Evolutionary conservation across 2,113 vertebrate species (phyloP).

Genomic region (Mustelus asterias): DNA sequence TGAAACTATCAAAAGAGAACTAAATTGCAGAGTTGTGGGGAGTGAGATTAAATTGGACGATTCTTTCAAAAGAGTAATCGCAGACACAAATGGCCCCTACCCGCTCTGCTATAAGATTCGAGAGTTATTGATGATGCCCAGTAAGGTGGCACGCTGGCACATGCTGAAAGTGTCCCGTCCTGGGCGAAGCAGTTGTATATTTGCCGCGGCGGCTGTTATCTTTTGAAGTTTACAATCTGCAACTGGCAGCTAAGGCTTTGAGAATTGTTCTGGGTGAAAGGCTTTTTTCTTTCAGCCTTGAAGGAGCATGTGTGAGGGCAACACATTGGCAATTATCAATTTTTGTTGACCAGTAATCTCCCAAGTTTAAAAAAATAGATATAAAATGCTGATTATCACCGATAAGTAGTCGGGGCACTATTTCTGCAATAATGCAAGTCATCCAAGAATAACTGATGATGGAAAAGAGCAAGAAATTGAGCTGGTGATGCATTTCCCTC

Average conservation of each 20-base stretch:
- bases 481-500: background rate
- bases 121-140: background rate
- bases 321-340: background rate
- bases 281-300: background rate
- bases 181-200: background rate
- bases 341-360: background rate
- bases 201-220: background rate
- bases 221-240: background rate
- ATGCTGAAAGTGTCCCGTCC: background rate
- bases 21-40: background rate
- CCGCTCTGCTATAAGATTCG: background rate
- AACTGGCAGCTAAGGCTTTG: background rate
- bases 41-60: background rate
- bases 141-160: background rate
- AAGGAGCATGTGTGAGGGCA: background rate
- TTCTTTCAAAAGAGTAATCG: background rate
- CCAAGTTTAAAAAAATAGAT: background rate
- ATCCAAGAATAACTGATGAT: background rate
- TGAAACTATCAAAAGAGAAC: background rate
- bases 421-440: conserved; percentile 4
- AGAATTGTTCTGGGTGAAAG: background rate
- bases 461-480: background rate
- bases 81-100: no score
- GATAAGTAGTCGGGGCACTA: background rate
- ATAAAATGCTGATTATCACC: background rate